These are phyloP conservation scores for Gnathonemus longibarbis DNA, from an alignment of 2,113 vertebrate species.

Conservation along the genomic window DNA sequence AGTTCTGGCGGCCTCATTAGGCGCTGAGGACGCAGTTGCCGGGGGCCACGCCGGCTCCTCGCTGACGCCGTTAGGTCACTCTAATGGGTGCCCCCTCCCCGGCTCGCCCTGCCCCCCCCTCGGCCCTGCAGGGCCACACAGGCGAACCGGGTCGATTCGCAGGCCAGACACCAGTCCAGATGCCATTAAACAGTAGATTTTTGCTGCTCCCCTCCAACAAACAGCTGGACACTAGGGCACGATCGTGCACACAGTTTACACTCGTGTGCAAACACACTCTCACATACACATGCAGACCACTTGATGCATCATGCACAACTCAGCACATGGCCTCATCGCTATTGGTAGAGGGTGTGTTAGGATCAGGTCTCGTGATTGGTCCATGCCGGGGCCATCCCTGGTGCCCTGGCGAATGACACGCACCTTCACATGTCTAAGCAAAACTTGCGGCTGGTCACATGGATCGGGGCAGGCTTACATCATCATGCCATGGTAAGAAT, in stretches of 20 bases:
- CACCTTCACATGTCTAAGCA: background rate
- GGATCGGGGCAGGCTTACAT: background rate
- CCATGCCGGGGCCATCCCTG: no score
- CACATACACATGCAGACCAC: slow-evolving; percentile 8
- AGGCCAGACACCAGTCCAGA: slow-evolving; percentile 42
- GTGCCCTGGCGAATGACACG: background rate
- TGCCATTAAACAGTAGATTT: slow-evolving; percentile 15
- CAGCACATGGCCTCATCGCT: background rate
- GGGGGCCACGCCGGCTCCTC: slow-evolving; percentile 27
- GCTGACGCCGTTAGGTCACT: slow-evolving; percentile 45
- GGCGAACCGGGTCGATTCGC: slow-evolving; percentile 41
- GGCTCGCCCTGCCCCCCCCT: slow-evolving; percentile 31
- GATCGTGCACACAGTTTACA: background rate
- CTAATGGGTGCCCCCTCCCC: slow-evolving; percentile 36
- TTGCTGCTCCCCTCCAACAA: background rate
- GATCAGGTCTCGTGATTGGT: background rate
- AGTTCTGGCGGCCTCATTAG: background rate
- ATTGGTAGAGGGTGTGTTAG: no score
- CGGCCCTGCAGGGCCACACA: slow-evolving; percentile 37
- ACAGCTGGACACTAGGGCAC: background rate
- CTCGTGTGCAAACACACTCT: slow-evolving; percentile 4
- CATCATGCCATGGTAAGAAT: background rate
- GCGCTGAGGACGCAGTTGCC: background rate
- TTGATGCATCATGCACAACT: background rate
- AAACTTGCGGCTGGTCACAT: background rate